phyloP scores from a whole-genome alignment of 2,888 invertebrate genomes.

The Drosophila nigricruria region DNA sequence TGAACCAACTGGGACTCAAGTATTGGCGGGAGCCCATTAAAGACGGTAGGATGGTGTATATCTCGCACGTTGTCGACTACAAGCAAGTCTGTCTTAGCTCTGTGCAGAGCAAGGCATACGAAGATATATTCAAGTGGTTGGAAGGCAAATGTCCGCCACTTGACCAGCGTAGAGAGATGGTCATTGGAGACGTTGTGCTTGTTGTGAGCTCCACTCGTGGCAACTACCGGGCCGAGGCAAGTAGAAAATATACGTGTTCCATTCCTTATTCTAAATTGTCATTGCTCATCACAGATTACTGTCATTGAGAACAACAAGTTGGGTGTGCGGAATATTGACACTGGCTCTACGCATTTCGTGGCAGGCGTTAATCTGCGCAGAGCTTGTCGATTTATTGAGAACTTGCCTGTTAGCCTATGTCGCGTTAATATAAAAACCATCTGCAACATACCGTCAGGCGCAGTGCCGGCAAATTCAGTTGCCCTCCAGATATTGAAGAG shows the following conservation, averaged over 20 bases:
- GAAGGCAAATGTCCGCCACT: conserved; percentile 40
- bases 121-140: conserved; percentile 40
- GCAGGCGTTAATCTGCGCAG: conserved; percentile 23
- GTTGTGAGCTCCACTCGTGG: conserved; percentile 28
- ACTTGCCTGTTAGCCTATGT: conserved; percentile 49
- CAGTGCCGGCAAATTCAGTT: conserved; percentile 31
- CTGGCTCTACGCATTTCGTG: conserved; percentile 30
- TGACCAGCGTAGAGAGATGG: conserved; percentile 1
- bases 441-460: conserved; percentile 34
- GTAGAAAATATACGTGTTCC: not conserved
- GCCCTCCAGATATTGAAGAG: conserved; percentile 25
- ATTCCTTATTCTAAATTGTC: not conserved
- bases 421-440: conserved; percentile 39
- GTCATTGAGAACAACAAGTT: not conserved
- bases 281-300: conserved; percentile 26
- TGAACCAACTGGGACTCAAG: conserved; percentile 36
- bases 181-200: conserved; percentile 45
- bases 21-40: conserved; percentile 54
- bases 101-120: conserved; percentile 35
- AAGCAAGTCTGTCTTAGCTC: conserved; percentile 50
- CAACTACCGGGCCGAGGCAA: conserved; percentile 55
- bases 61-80: conserved; percentile 40
- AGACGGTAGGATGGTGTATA: conserved; percentile 41
- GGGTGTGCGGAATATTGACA: conserved; percentile 59
- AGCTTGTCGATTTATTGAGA: conserved; percentile 55